Conservation (phyloP, 2,797 vertebrate species). For the Gallinago stenura region DNA sequence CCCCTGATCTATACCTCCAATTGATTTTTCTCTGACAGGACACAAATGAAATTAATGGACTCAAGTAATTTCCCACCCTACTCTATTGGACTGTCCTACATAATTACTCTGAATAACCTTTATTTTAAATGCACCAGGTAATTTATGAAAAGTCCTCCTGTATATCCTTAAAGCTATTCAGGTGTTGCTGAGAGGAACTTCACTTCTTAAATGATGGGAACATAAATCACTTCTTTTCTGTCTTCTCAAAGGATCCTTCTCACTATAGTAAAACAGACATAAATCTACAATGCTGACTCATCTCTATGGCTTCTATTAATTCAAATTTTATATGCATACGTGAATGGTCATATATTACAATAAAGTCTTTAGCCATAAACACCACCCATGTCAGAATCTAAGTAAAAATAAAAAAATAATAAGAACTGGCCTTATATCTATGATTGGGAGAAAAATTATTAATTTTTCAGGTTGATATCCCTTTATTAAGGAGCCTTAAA, state of each 20-base stretch:
- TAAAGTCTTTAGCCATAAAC: neutral
- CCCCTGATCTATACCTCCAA: neutral
- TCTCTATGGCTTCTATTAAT: neutral
- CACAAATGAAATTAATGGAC: constrained; percentile 22
- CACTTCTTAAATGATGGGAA: neutral
- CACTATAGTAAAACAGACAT: neutral
- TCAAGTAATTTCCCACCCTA: neutral
- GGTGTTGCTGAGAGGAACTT: neutral
- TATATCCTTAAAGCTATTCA: neutral
- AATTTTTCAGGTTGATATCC: neutral
- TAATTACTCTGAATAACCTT: constrained; percentile 33
- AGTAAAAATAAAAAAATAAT: neutral
- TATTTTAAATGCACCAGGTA: constrained; percentile 1
- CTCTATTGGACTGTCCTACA: neutral
- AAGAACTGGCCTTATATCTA: neutral
- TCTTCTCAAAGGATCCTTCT: neutral
- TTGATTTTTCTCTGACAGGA: neutral
- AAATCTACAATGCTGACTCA: constrained; percentile 25
- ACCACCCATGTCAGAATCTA: neutral
- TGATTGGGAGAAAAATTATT: neutral
- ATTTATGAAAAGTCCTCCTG: neutral
- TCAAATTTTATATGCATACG: neutral
- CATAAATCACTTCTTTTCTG: neutral
- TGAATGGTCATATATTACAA: neutral
- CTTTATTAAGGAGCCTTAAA: neutral